Evolutionary conservation across 2,113 vertebrate species (phyloP).

Genomic region (Nycticryphes semicollaris): DNA sequence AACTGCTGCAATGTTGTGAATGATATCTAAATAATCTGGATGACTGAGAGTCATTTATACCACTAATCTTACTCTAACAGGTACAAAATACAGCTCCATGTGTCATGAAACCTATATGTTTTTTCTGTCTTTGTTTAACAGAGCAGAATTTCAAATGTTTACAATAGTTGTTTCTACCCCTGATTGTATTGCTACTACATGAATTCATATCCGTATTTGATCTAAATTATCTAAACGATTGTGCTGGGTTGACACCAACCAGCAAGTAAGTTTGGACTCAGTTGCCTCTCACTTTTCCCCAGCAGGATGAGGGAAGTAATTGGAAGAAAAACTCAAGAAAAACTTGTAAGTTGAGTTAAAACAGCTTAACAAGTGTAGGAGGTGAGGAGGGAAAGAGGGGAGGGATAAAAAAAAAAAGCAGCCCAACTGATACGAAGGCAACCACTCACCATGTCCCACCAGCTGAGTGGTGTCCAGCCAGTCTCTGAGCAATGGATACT

Average conservation of each 20-base stretch:
- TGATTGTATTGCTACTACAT: neutral
- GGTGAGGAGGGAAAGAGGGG: no score
- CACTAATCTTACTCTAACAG: neutral
- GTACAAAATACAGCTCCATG: constrained; percentile 18
- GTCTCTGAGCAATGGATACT: neutral
- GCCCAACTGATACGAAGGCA: neutral
- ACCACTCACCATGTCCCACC: neutral
- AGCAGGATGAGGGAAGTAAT: neutral
- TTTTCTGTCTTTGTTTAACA: neutral
- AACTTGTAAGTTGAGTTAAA: neutral
- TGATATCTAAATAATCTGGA: constrained; percentile 33
- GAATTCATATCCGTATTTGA: neutral
- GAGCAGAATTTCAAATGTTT: neutral
- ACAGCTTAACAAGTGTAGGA: neutral
- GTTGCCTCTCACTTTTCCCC: neutral
- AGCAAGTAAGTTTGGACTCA: neutral
- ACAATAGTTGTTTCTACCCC: neutral
- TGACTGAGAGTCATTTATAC: neutral
- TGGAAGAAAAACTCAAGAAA: neutral
- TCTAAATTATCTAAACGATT: neutral
- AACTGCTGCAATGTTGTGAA: constrained; percentile 9
- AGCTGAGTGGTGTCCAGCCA: neutral
- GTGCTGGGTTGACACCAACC: neutral
- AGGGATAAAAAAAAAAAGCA: neutral
- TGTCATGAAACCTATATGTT: neutral